A percentile compares a stretch with the other conserved stretches of the same genome.
Evolutionary conservation across 2,888 invertebrate genomes (phyloP).

Genomic region (Pseudoips prasinana): DNA sequence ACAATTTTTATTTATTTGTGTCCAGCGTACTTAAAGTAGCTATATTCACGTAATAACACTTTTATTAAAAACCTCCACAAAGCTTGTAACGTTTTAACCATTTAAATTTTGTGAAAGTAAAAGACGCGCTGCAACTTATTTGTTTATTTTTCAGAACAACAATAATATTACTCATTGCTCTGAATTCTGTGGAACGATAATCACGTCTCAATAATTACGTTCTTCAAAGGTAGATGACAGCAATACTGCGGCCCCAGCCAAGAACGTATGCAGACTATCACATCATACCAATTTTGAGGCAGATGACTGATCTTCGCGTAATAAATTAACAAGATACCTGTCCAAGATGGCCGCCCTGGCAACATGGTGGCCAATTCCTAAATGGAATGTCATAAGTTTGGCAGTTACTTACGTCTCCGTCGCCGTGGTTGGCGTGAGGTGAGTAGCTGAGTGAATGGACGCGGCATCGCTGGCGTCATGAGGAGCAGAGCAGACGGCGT

Average conservation of each 20-base stretch:
- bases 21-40: too few species aligned
- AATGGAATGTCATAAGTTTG: conserved; percentile 79
- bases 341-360: conserved; percentile 50
- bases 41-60: too few species aligned
- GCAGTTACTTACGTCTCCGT: conserved; percentile 62
- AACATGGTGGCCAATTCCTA: conserved; percentile 59
- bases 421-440: conserved; percentile 59
- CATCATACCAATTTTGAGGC: conserved; percentile 11
- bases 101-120: too few species aligned
- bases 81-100: too few species aligned
- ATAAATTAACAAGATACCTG: conserved; percentile 32
- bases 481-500: conserved; percentile 76
- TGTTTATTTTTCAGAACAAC: not conserved
- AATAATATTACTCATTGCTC: too few species aligned
- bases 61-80: too few species aligned
- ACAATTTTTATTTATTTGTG: too few species aligned
- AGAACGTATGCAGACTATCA: not conserved
- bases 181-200: too few species aligned
- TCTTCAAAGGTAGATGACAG: not conserved
- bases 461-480: conserved; percentile 65
- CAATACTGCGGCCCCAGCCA: not conserved
- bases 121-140: too few species aligned
- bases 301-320: conserved; percentile 19
- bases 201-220: not conserved
- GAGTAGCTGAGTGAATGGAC: conserved; percentile 73